phyloP scores from a whole-genome alignment of 2,113 vertebrate species.

The Hylia prasina region DNA sequence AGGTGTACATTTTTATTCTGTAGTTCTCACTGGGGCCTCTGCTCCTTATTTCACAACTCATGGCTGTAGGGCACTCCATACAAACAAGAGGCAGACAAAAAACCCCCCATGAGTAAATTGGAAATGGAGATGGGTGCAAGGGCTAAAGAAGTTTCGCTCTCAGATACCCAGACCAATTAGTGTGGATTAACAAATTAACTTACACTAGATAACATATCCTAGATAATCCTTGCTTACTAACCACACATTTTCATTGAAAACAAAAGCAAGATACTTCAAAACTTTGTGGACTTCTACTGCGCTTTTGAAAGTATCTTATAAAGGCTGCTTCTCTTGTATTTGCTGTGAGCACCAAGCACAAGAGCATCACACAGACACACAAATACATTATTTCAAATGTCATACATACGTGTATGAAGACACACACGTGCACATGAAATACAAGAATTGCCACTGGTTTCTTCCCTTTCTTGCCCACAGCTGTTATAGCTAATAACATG shows the following conservation, averaged over 20 bases:
- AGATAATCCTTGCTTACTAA: not conserved
- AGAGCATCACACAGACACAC: not conserved
- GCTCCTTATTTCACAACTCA: not conserved
- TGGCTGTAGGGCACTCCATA: not conserved
- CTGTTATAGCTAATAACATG: not conserved
- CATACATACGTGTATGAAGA: not conserved
- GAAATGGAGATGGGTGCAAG: not conserved
- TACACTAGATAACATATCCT: not conserved
- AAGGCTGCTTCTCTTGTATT: not conserved
- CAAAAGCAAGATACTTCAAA: not conserved
- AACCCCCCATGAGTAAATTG: fast-evolving
- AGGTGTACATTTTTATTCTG: not conserved
- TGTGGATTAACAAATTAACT: not conserved
- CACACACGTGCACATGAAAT: not conserved
- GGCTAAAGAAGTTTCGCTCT: not conserved
- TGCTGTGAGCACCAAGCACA: not conserved
- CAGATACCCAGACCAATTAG: not conserved
- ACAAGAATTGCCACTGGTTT: not conserved
- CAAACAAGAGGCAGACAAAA: not conserved
- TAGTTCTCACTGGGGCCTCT: not conserved
- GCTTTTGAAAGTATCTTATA: not conserved
- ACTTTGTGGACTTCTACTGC: not conserved
- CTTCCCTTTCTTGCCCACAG: not conserved
- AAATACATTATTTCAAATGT: not conserved
- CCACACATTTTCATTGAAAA: not conserved